phyloP scores from a whole-genome alignment of 1,140 invertebrate genomes.

The Halesus radiatus region DNA sequence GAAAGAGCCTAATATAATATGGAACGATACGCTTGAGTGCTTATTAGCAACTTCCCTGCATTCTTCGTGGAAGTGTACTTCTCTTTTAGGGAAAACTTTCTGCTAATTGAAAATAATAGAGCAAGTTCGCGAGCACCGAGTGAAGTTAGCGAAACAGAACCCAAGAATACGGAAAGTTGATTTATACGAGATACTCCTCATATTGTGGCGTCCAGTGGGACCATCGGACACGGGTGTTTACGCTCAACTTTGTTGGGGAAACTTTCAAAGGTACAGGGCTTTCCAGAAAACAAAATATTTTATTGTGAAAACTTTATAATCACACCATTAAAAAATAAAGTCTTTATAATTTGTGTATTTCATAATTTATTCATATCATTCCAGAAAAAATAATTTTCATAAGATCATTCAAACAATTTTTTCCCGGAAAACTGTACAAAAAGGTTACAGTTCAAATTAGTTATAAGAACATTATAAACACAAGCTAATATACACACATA shows the following conservation, averaged over 20 bases:
- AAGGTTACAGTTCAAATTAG: no score
- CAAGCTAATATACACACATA: no score
- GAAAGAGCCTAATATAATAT: neutral
- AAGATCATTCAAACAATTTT: no score
- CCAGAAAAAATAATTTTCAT: no score
- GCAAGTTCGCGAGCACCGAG: constrained; percentile 47
- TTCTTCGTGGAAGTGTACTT: neutral
- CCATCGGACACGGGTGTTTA: constrained; percentile 18
- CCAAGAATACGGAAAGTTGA: constrained; percentile 57
- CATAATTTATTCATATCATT: no score
- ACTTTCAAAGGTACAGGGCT: neutral
- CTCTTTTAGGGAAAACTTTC: constrained; percentile 49
- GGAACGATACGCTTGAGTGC: constrained; percentile 54
- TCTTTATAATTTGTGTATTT: no score
- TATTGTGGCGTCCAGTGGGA: constrained; percentile 34
- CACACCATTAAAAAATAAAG: no score
- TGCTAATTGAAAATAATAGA: constrained; percentile 58
- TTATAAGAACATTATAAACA: no score
- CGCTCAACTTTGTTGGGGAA: constrained; percentile 4
- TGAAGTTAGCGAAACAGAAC: constrained; percentile 48
- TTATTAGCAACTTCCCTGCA: constrained; percentile 49
- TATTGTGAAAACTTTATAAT: no score
- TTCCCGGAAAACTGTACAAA: no score
- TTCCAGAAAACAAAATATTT: no score
- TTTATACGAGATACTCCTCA: constrained; percentile 50